phyloP scores from a whole-genome alignment of 2,797 vertebrate species.

The Peromyscus eremicus region DNA sequence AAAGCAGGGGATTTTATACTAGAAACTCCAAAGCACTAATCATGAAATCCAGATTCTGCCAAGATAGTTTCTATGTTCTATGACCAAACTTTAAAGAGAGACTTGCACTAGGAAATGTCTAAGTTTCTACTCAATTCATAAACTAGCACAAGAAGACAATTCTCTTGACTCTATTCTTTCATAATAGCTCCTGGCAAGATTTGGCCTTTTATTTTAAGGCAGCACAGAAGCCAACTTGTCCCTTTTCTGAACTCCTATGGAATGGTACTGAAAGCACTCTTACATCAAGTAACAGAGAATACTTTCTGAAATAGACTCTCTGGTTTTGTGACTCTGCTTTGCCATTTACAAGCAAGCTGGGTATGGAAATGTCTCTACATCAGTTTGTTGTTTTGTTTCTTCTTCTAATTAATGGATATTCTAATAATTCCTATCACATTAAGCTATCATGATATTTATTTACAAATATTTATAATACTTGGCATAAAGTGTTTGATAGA shows the following conservation, averaged over 20 bases:
- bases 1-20: slow-evolving; percentile 1
- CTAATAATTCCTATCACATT: neutral
- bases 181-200: slow-evolving; percentile 38
- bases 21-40: slow-evolving; percentile 35
- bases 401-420: neutral
- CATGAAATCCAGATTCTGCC: slow-evolving; percentile 49
- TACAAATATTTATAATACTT: neutral
- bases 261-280: neutral
- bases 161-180: neutral
- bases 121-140: slow-evolving; percentile 24
- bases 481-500: neutral
- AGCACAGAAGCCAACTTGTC: slow-evolving; percentile 3
- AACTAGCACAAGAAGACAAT: slow-evolving; percentile 43
- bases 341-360: neutral
- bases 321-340: neutral
- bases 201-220: slow-evolving; percentile 55
- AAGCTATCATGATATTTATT: neutral
- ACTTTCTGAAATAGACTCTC: neutral
- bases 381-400: neutral
- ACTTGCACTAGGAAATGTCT: slow-evolving; percentile 31
- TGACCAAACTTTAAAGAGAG: slow-evolving; percentile 61
- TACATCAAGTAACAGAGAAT: neutral
- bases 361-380: neutral
- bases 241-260: neutral
- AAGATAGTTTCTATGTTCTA: slow-evolving; percentile 34